Base-by-base conservation (phyloP, 1,140 invertebrate species). In the Ladona fulva region DNA sequence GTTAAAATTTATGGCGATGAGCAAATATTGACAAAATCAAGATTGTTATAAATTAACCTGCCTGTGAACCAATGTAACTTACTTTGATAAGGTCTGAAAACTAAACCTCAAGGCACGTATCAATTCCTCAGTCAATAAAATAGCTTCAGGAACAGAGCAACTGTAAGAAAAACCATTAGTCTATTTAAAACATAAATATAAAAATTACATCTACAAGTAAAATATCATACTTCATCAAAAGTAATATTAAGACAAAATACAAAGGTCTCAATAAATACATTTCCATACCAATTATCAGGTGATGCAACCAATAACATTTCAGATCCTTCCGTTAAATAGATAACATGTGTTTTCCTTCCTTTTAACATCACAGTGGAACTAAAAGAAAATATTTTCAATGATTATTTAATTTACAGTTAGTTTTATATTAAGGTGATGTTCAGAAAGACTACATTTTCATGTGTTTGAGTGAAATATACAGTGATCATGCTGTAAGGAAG, bases 321-420 rank as follows among this genome's bases (percentile, higher is more conserved):
- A 79, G 84, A 86, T 25, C 85, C 85, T 77, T 86, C 83, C 25
- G 85, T 81, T 74, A 83, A 87, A 80, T 91, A 92, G 24, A 87
- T 84, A 59, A 91, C 83, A 82, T 91, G 87, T 78, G 88, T 85
- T 77, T 88, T 80, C 78, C 86, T 84, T 75, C 86, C 86, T 52
- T 87, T 87, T 76, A 87, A 82, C 66, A 86, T 80, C 59, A 91
- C 83, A 74, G 88, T 88, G 25, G 90, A 89, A 77, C 87, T 86
- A 66, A 66, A 22, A 66, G 52, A 66, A 66, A 66, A 66, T 6
- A 66, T 66, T 19, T 66, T 16, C 3, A 66, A 6, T 66, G 3
- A 37, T 37, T 37, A 8, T 37, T 37, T 37, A 5, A 37, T 37
- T 37, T 37, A 37, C 29, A 37, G 29, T 37, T 8, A 37, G 29